phyloP scores from a whole-genome alignment of 1,140 invertebrate genomes.

The Gryon sp. region DNA sequence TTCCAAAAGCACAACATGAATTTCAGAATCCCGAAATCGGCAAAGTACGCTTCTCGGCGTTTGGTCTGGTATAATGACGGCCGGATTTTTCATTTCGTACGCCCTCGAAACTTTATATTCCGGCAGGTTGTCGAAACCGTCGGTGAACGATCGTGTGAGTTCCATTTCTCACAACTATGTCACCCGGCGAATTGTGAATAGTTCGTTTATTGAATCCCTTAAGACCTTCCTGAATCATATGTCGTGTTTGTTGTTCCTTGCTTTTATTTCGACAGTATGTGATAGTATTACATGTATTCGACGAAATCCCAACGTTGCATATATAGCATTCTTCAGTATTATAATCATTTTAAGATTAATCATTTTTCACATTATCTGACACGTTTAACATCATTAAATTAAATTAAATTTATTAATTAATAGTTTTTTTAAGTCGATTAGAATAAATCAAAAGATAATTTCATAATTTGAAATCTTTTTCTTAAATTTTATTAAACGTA shows the following conservation, averaged over 20 bases:
- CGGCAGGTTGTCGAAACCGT: slow-evolving; percentile 31
- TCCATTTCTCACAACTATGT: slow-evolving; percentile 46
- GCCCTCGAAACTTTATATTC: slow-evolving; percentile 49
- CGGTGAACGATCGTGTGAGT: slow-evolving; percentile 35
- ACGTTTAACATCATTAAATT: no score
- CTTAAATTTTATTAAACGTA: no score
- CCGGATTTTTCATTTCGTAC: slow-evolving; percentile 55
- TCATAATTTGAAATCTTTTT: no score
- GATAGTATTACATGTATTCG: neutral
- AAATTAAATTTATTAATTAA: no score
- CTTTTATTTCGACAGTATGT: slow-evolving; percentile 34
- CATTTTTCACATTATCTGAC: no score
- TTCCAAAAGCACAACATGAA: slow-evolving; percentile 29
- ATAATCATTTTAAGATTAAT: no score
- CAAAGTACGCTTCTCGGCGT: slow-evolving; percentile 4
- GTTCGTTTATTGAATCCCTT: slow-evolving; percentile 55
- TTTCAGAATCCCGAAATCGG: slow-evolving; percentile 32
- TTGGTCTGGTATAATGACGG: slow-evolving; percentile 32
- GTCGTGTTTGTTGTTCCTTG: neutral
- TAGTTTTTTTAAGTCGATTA: no score
- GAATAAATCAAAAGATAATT: no score
- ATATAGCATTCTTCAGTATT: slow-evolving; percentile 13
- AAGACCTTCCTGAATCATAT: slow-evolving; percentile 31
- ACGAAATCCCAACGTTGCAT: slow-evolving; percentile 1
- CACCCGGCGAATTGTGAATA: slow-evolving; percentile 44